phyloP scores from a whole-genome alignment of 1,140 invertebrate species.

The Leptopilina boulardi region DNA sequence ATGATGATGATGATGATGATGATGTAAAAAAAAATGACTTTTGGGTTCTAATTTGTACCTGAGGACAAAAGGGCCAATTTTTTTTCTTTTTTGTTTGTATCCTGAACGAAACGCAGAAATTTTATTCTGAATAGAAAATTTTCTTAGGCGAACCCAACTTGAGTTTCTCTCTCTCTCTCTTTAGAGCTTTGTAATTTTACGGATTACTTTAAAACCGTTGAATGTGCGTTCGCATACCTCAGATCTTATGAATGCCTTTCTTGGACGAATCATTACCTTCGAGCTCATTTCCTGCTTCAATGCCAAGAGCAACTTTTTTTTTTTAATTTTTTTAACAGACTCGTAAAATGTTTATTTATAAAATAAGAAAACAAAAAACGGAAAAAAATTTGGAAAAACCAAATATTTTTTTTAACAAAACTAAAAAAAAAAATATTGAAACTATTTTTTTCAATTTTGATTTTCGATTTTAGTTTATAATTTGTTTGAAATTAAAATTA shows the following conservation, averaged over 20 bases:
- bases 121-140: not conserved
- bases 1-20: too few relatives aligned
- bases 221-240: conserved; percentile 43
- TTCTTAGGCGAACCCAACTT: not conserved
- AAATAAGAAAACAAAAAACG: not conserved
- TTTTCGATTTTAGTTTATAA: too few relatives aligned
- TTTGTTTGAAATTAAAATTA: too few relatives aligned
- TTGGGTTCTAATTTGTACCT: too few relatives aligned
- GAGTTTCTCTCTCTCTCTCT: not conserved
- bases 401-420: not conserved
- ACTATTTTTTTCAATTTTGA: too few relatives aligned
- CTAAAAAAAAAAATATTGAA: not conserved
- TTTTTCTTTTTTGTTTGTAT: not conserved
- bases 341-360: conserved; percentile 22
- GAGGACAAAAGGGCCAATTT: too few relatives aligned
- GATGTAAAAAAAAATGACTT: too few relatives aligned
- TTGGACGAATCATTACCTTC: conserved; percentile 19
- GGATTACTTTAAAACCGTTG: conserved; percentile 35
- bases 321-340: not conserved
- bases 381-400: too few relatives aligned
- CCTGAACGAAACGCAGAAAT: not conserved
- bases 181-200: conserved; percentile 17
- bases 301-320: conserved; percentile 28
- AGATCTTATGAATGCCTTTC: conserved; percentile 13
- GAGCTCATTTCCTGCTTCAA: conserved; percentile 31